Evolutionary conservation across 2,888 invertebrate species (phyloP).

Genomic region (Sphecodes monilicornis): DNA sequence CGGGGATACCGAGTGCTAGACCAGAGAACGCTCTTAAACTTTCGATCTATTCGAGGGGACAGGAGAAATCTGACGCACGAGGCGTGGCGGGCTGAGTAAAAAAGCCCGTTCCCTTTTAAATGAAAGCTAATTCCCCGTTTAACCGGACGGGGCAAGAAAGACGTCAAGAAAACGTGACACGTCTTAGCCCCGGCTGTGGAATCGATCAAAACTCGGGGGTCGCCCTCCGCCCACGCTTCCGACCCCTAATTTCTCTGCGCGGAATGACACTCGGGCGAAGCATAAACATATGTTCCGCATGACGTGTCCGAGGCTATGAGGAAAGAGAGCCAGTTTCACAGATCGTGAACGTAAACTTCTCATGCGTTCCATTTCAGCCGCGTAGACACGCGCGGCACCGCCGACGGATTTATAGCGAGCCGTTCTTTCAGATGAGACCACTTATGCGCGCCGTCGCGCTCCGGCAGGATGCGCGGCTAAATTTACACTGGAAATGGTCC

Average conservation of each 20-base stretch:
- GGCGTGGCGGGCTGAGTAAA: not conserved
- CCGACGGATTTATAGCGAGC: slow-evolving; percentile 54
- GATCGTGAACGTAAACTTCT: slow-evolving; percentile 63
- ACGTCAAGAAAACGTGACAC: slow-evolving; percentile 32
- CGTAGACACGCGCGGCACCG: slow-evolving; percentile 24
- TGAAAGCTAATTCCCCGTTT: slow-evolving; percentile 53
- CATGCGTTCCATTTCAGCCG: slow-evolving; percentile 48
- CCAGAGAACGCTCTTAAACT: not conserved
- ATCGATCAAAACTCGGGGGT: slow-evolving; percentile 67
- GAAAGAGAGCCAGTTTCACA: slow-evolving; percentile 41
- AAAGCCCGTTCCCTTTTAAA: slow-evolving; percentile 35
- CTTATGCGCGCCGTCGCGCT: slow-evolving; percentile 25
- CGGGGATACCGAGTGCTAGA: not conserved
- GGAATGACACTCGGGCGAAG: slow-evolving; percentile 62
- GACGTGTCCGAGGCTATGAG: slow-evolving; percentile 54
- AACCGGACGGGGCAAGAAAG: slow-evolving; percentile 22
- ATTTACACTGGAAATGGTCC: slow-evolving; percentile 46
- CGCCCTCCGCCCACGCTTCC: slow-evolving; percentile 24
- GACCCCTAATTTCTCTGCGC: slow-evolving; percentile 61
- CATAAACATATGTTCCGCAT: slow-evolving; percentile 73
- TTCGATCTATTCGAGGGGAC: not conserved
- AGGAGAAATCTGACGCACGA: not conserved
- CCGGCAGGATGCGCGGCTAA: slow-evolving; percentile 40
- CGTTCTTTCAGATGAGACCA: slow-evolving; percentile 40
- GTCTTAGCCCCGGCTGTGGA: slow-evolving; percentile 61